Evolutionary conservation across 1,140 invertebrate genomes (phyloP).

Genomic region (Cyrtorhinus lividipennis): DNA sequence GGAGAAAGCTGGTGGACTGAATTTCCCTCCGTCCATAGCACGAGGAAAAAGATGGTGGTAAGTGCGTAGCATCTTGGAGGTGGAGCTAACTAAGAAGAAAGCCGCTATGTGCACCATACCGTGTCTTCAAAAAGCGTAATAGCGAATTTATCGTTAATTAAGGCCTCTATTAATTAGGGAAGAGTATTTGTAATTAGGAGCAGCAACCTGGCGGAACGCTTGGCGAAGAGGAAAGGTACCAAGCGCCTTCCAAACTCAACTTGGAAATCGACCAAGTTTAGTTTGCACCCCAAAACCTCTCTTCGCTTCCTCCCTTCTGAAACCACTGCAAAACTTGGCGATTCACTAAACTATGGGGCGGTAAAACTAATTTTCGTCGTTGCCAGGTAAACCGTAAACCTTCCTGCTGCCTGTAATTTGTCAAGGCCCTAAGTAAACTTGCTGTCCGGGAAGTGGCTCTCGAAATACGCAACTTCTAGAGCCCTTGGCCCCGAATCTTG

Average conservation of each 20-base stretch:
- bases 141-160: conserved; percentile 17
- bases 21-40: neutral
- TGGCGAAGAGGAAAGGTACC: neutral
- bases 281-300: neutral
- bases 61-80: neutral
- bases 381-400: neutral
- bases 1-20: neutral
- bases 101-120: neutral
- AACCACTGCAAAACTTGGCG: neutral
- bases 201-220: neutral
- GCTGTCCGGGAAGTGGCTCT: neutral
- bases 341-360: neutral
- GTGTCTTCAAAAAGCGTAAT: conserved; percentile 14
- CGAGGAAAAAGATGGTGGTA: neutral
- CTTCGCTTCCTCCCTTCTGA: neutral
- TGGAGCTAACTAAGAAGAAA: neutral
- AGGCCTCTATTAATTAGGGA: conserved; percentile 14
- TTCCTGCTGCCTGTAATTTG: neutral
- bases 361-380: conserved; percentile 3
- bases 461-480: neutral
- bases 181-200: conserved; percentile 5
- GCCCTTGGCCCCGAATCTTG: conserved; percentile 2
- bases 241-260: neutral
- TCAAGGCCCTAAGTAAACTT: neutral
- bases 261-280: neutral